Conservation (phyloP, 2,797 vertebrate genomes). For the Acipenser transmontanus region DNA sequence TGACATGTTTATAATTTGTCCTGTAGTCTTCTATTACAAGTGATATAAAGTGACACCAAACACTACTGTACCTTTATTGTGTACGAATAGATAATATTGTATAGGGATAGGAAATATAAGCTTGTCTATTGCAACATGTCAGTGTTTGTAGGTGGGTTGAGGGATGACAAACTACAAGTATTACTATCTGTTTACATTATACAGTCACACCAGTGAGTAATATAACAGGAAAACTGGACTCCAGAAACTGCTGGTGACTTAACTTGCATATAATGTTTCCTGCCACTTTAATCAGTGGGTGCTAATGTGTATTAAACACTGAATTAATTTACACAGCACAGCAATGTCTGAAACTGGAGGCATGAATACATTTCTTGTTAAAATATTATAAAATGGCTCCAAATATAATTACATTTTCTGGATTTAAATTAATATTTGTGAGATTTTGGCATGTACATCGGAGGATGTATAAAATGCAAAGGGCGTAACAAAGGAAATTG, state of each 20-base stretch:
- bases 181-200: too few species aligned
- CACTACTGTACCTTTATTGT: background rate
- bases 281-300: conserved; percentile 11
- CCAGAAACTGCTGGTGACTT: background rate
- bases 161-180: too few species aligned
- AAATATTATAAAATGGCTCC: background rate
- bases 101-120: background rate
- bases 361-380: conserved; percentile 2
- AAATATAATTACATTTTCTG: background rate
- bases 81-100: background rate
- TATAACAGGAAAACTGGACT: background rate
- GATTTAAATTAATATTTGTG: conserved; percentile 4
- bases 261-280: conserved; percentile 2
- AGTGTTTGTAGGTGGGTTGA: too few species aligned
- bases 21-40: background rate
- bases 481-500: conserved; percentile 23
- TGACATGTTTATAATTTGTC: background rate
- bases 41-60: background rate
- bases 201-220: background rate
- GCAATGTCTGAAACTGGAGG: conserved; percentile 24
- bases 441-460: too few species aligned
- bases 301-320: conserved; percentile 30
- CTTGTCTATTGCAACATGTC: too few species aligned
- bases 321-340: background rate
- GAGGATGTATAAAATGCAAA: too few species aligned